Conservation (phyloP, 2,113 vertebrate genomes). For the Telmatochromis brachygnathus region DNA sequence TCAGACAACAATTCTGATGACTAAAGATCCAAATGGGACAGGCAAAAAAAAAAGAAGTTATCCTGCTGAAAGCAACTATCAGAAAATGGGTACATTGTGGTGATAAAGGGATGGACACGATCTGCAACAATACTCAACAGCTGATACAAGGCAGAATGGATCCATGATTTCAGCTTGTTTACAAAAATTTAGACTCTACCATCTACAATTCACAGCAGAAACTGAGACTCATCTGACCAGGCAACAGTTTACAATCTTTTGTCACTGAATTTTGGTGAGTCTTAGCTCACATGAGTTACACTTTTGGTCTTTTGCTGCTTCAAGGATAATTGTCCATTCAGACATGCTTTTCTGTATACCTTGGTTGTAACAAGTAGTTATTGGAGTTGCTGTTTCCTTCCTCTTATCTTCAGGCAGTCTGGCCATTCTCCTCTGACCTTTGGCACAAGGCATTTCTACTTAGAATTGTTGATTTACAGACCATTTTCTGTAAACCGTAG, state of each 20-base stretch:
- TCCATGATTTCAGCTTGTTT: neutral
- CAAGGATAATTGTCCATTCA: neutral
- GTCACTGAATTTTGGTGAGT: neutral
- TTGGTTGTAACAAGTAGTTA: neutral
- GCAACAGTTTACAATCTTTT: neutral
- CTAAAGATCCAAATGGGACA: accelerated
- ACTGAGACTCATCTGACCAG: neutral
- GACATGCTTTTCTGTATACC: neutral
- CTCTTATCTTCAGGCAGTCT: neutral
- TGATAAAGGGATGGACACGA: neutral
- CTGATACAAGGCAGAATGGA: neutral
- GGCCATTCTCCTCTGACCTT: neutral
- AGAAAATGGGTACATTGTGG: neutral
- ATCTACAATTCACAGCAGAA: neutral
- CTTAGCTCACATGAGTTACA: neutral
- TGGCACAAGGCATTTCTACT: neutral
- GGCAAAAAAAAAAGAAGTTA: neutral
- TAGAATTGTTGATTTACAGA: neutral
- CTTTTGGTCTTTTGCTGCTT: accelerated
- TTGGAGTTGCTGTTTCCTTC: neutral
- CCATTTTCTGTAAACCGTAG: neutral
- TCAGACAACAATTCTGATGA: no score
- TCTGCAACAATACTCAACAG: neutral
- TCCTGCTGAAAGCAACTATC: neutral
- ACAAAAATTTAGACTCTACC: neutral